Evolutionary conservation across 2,888 invertebrate species (phyloP), one percentile per base, ranked within the genome.

Genomic region (Dioctria linearis): DNA sequence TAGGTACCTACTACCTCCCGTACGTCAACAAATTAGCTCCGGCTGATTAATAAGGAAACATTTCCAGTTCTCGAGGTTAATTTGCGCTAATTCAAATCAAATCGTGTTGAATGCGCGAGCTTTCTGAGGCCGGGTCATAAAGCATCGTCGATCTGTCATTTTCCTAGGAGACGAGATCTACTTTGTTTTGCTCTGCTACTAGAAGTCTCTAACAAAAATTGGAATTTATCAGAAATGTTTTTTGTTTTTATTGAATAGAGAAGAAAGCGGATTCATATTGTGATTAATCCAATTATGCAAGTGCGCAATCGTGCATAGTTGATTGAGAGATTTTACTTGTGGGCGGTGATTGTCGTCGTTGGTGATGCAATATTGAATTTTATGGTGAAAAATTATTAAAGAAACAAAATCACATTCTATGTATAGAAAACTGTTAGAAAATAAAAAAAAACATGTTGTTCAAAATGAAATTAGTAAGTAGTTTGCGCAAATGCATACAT

Each of bases 11-110:
- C 9, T 9, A 25, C 37, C 46, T 11, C 46, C 39, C n/a, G 63
- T 13, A 46, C 43, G 59, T 9, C 61, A 25, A 37, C 76, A 49
- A 76, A 76, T 76, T 63, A 63, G 49, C 63, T 57, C 43, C 76
- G 63, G 46, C 63, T 49, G 63, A 76, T 63, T 76, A 76, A 76
- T 76, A 63, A 76, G 76, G 76, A 76, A 76, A 76, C 57, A 73
- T 76, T 63, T 76, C 63, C 63, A 63, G 51, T 63, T 63, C 25
- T 25, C 63, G 76, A 76, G 76, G 76, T 63, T 76, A 76, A 76
- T 76, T 76, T 63, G 76, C 49, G 76, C 49, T 43, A 63, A 76
- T 76, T 76, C 63, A 76, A 76, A 76, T 76, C 49, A 46, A 76
- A 76, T 76, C 63, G 49, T 63, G 76, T 63, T 49, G 13, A 49